phyloP scores from a whole-genome alignment of 2,888 invertebrate species.

The Patella depressa region DNA sequence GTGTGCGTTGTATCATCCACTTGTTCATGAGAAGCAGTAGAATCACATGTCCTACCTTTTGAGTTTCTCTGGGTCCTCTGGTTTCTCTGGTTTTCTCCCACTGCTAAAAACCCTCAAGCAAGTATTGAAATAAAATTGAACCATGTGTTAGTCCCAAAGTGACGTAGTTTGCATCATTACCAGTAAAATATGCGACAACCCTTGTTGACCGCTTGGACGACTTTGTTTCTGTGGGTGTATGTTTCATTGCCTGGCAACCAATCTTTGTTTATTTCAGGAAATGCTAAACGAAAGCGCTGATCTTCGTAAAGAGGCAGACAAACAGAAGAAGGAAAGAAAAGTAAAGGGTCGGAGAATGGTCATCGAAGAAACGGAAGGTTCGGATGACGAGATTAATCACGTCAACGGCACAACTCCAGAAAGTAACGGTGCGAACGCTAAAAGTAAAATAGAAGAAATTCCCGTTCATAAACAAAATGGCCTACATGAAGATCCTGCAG shows the following conservation, averaged over 20 bases:
- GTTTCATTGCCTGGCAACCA: no score
- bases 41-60: no score
- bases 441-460: neutral
- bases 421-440: neutral
- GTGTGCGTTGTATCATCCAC: no score
- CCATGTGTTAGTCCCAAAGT: no score
- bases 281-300: constrained; percentile 53
- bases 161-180: no score
- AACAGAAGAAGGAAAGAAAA: constrained; percentile 52
- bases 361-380: constrained; percentile 65
- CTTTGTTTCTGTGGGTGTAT: no score
- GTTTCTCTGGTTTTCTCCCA: neutral
- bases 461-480: neutral
- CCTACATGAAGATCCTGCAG: constrained; percentile 7
- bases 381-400: constrained; percentile 39
- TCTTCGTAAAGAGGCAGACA: constrained; percentile 36
- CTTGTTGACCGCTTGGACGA: no score
- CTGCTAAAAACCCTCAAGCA: neutral
- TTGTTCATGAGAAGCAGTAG: no score
- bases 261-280: constrained; percentile 43
- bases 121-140: neutral
- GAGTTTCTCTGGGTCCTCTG: no score
- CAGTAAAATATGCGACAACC: no score
- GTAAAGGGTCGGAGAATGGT: constrained; percentile 63
- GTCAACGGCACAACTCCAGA: neutral